Percentiles rank a stretch among this genome's conserved stretches.
Conservation (phyloP, 2,888 invertebrate species). For the Phasia obesa region DNA sequence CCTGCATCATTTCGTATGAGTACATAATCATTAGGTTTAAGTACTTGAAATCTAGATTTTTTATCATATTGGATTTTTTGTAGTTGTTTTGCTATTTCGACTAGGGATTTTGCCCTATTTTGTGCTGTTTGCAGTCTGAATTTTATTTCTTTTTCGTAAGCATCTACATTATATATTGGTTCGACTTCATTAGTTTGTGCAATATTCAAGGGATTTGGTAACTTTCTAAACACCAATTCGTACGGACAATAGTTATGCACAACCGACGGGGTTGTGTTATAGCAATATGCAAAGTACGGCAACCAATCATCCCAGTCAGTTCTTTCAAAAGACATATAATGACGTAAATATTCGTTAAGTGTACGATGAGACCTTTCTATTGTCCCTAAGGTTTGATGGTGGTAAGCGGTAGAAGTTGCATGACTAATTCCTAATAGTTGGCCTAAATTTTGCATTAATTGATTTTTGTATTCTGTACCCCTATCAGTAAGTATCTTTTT, state of each 20-base stretch:
- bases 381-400: slow-evolving; percentile 70
- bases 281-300: slow-evolving; percentile 37
- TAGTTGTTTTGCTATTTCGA: slow-evolving; percentile 29
- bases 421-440: slow-evolving; percentile 39
- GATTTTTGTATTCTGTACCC: slow-evolving; percentile 64
- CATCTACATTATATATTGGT: slow-evolving; percentile 45
- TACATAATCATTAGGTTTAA: slow-evolving; percentile 27
- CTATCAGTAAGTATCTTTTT: too few species aligned
- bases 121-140: slow-evolving; percentile 39
- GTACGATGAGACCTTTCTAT: slow-evolving; percentile 71
- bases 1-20: slow-evolving; percentile 44
- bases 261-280: slow-evolving; percentile 44
- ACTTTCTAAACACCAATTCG: slow-evolving; percentile 40
- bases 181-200: slow-evolving; percentile 1
- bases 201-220: neutral
- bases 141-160: slow-evolving; percentile 40
- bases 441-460: slow-evolving; percentile 35
- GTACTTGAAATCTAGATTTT: neutral
- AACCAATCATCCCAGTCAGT: slow-evolving; percentile 69
- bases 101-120: slow-evolving; percentile 27
- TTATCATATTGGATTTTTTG: slow-evolving; percentile 20
- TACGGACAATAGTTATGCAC: slow-evolving; percentile 45
- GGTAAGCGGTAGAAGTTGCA: slow-evolving; percentile 57
- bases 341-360: slow-evolving; percentile 70
- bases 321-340: slow-evolving; percentile 41